These are phyloP conservation scores for Ptychoptera contaminata DNA, from an alignment of 2,888 invertebrate species.

Conservation along the genomic window DNA sequence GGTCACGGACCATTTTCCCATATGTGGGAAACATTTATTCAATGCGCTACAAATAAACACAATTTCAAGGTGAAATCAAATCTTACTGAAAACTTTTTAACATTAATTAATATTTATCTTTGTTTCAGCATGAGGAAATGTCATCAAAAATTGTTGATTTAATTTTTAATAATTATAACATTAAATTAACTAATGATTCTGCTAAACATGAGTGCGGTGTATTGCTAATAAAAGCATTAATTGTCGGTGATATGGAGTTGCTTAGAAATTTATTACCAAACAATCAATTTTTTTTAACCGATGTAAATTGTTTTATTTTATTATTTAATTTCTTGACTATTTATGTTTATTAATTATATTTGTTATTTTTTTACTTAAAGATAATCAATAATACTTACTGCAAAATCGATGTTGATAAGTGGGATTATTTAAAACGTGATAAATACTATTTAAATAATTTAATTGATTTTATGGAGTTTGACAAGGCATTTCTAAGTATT, in stretches of 20 bases:
- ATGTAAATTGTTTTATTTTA: constrained; percentile 14
- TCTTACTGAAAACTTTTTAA: not conserved
- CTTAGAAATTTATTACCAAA: constrained; percentile 11
- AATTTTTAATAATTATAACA: constrained; percentile 1
- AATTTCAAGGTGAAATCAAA: not conserved
- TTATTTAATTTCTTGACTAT: not conserved
- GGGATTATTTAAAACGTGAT: constrained; percentile 49
- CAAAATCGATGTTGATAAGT: constrained; percentile 49
- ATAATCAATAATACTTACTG: constrained; percentile 41
- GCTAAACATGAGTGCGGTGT: constrained; percentile 16
- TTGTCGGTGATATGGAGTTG: constrained; percentile 16
- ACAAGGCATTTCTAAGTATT: too few relatives aligned
- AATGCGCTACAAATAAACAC: not conserved
- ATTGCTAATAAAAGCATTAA: constrained; percentile 21
- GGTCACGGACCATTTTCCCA: constrained; percentile 57
- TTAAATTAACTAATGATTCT: constrained; percentile 12
- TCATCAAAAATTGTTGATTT: constrained; percentile 4
- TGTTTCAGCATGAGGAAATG: constrained; percentile 19
- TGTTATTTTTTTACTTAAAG: constrained; percentile 16
- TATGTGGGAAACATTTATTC: constrained; percentile 35
- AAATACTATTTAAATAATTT: not conserved
- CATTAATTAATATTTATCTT: constrained; percentile 2
- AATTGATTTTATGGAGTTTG: too few relatives aligned
- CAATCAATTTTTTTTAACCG: constrained; percentile 19
- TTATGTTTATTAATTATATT: not conserved